Base-by-base conservation (phyloP, 2,797 vertebrate species). In the Rhodeus uyekii region DNA sequence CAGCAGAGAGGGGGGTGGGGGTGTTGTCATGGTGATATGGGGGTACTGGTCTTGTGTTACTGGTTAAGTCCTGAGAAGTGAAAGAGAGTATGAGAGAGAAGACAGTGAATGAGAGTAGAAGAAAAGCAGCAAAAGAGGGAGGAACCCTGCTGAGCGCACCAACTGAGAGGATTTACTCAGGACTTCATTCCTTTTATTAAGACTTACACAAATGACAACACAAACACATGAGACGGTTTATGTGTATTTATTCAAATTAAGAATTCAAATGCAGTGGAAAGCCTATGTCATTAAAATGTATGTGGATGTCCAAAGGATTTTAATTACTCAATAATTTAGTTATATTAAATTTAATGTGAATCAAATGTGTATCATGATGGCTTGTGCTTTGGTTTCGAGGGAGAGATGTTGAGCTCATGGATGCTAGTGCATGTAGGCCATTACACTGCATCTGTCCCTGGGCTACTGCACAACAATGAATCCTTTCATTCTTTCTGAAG, bases 381-480 rank as follows among this genome's bases (percentile, higher is more conserved):
- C 36, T 72, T 27, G 60, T 42, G 14, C 19, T 44, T 36, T 53
- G 78, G 50, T 63, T 64, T 46, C 22, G 44, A 71, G 38, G 39
- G 44, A 58, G 73, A 71, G 60, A 67, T 65, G 50, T n/a, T 2
- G 55, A 65, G 75, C 64, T 80, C 27, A 32, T 9, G 67, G 65
- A 81, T 76, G 67, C 24, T 84, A 27, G 44, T 65, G 63, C 24
- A 81, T 76, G 50, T 69, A 85, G 80, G 74, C 83, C 86, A 85
- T 60, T 80, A 65, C 53, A 65, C 36, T 81, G 74, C 78, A 83
- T 85, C 74, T 78, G 78, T 84, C 60, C 77, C 53, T 74, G 38
- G 74, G 53, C 81, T 68, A 81, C 39, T 3, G 32, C 78, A 78
- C 63, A 81, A 87, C 84, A 87, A 87, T 85, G 81, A 78, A 77